Evolutionary conservation across 2,888 invertebrate species (phyloP).

Genomic region (Eudemis profundana): DNA sequence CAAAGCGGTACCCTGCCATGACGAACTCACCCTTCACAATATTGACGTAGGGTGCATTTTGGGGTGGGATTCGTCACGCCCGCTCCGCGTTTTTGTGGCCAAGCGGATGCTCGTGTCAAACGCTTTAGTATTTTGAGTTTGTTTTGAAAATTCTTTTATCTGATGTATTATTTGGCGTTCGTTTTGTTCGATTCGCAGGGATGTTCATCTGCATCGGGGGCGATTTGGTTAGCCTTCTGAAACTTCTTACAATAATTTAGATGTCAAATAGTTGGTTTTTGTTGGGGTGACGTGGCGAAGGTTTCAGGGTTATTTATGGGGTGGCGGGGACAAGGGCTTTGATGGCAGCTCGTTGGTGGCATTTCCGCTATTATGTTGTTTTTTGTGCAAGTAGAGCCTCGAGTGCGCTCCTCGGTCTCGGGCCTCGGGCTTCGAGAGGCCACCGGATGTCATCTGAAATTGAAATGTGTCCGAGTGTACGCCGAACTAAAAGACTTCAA

Average conservation of each 20-base stretch:
- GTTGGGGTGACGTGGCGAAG: conserved; percentile 73
- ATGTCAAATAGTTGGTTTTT: conserved; percentile 82
- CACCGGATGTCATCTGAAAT: conserved; percentile 33
- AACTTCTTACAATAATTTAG: conserved; percentile 82
- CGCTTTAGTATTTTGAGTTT: conserved; percentile 85
- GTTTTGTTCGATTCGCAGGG: conserved; percentile 73
- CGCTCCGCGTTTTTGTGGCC: conserved; percentile 71
- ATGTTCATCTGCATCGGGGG: conserved; percentile 77
- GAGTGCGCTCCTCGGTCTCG: too few relatives aligned
- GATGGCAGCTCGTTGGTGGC: conserved; percentile 76
- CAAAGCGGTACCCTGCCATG: conserved; percentile 73
- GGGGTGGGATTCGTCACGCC: conserved; percentile 67
- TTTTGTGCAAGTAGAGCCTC: conserved; percentile 49
- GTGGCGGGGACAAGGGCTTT: conserved; percentile 77
- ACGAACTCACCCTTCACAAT: conserved; percentile 75
- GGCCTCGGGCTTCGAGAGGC: neutral
- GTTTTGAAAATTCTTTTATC: conserved; percentile 86
- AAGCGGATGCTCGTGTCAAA: conserved; percentile 86
- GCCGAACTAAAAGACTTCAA: conserved; percentile 70
- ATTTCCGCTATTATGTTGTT: conserved; percentile 74
- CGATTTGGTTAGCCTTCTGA: conserved; percentile 74
- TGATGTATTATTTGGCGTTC: conserved; percentile 82
- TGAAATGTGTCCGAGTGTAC: neutral
- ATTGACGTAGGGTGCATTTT: conserved; percentile 75
- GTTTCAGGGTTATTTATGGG: conserved; percentile 83